These are phyloP conservation scores for Pachycephala philippinensis DNA, from an alignment of 2,113 vertebrate species.

Conservation along the genomic window DNA sequence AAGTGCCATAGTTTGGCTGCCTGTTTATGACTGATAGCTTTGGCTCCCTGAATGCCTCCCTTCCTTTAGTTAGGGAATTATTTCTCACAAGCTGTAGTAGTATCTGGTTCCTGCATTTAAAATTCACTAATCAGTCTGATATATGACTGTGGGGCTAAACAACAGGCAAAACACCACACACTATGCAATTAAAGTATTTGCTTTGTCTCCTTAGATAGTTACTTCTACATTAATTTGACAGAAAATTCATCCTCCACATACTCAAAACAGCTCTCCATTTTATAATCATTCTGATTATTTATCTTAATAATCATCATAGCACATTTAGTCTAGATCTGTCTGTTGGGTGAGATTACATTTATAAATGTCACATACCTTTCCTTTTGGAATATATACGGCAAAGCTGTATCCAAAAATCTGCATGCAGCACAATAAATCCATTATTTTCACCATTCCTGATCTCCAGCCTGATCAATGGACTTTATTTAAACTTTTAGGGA, in stretches of 20 bases:
- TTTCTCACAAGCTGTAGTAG: background rate
- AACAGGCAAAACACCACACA: background rate
- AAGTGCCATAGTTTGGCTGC: background rate
- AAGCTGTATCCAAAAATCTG: background rate
- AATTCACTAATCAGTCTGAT: background rate
- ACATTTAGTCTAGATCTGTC: background rate
- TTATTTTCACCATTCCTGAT: background rate
- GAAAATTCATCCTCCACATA: background rate
- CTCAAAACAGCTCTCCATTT: background rate
- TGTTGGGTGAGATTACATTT: background rate
- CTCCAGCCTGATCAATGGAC: background rate
- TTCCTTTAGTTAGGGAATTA: background rate
- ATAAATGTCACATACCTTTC: background rate
- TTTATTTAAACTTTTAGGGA: background rate
- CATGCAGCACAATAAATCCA: background rate
- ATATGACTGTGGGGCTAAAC: background rate
- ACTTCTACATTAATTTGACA: background rate
- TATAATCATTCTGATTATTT: background rate
- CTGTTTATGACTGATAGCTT: background rate
- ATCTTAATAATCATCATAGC: background rate
- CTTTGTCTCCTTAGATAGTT: background rate
- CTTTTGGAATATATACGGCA: background rate
- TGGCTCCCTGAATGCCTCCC: background rate
- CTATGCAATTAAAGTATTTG: background rate
- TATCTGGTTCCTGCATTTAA: background rate